Percentiles rank a stretch among this genome's conserved stretches.
Conservation (phyloP, 2,797 vertebrate species). For the Pipistrellus pygmaeus region DNA sequence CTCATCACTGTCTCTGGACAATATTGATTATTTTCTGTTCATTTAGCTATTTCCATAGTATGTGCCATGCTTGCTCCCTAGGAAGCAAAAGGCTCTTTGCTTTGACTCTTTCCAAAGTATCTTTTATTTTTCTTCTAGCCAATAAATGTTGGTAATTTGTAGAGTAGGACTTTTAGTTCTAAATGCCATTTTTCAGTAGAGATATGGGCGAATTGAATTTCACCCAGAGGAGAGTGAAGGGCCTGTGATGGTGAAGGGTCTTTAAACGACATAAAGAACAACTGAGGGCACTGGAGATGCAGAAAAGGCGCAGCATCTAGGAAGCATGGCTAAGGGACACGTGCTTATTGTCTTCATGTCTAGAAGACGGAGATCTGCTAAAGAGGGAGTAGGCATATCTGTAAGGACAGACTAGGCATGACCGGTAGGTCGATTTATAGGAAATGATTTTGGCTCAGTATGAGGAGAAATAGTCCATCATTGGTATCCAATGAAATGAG, state of each 20-base stretch:
- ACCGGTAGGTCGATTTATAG: neutral
- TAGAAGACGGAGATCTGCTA: neutral
- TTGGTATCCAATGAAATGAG: neutral
- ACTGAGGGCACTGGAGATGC: neutral
- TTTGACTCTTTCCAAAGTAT: constrained; percentile 31
- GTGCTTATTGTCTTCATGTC: neutral
- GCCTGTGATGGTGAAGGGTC: neutral
- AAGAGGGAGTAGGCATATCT: neutral
- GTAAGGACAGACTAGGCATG: neutral
- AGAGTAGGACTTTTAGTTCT: constrained; percentile 35
- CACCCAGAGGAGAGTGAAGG: neutral
- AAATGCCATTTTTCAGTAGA: constrained; percentile 4
- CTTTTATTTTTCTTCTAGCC: neutral
- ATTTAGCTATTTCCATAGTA: neutral
- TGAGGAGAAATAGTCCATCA: neutral
- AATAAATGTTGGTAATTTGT: constrained; percentile 53
- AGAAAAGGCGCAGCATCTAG: neutral
- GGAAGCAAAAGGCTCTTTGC: neutral
- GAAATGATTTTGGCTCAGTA: constrained; percentile 18
- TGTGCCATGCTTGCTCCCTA: neutral
- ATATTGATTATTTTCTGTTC: constrained; percentile 12
- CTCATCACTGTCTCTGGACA: constrained; percentile 36
- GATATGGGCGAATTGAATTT: constrained; percentile 23
- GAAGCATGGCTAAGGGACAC: neutral
- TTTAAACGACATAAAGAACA: neutral